Evolutionary conservation across 2,888 invertebrate species (phyloP).

Genomic region (Ernsta delagoae): DNA sequence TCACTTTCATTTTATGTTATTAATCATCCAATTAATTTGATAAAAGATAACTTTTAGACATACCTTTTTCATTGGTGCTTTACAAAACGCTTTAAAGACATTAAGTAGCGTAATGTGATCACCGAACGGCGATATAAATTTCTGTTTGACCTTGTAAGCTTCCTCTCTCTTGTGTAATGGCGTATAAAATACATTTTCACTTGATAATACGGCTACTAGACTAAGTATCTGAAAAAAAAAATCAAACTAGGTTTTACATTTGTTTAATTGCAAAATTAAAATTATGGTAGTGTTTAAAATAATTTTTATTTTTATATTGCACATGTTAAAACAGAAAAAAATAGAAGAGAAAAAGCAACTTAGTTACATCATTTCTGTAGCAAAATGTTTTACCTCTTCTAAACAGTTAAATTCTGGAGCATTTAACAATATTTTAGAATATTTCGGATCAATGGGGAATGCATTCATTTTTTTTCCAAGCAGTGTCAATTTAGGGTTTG

Average conservation of each 20-base stretch:
- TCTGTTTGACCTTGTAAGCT: constrained; percentile 89
- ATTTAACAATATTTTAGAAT: constrained; percentile 91
- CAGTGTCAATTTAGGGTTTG: constrained; percentile 88
- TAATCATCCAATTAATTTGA: too few relatives aligned
- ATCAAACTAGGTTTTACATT: too few relatives aligned
- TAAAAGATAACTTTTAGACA: constrained; percentile 25
- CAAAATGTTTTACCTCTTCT: constrained; percentile 84
- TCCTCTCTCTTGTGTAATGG: constrained; percentile 91
- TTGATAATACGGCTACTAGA: constrained; percentile 94
- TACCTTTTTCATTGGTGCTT: constrained; percentile 88
- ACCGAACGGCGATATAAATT: constrained; percentile 94
- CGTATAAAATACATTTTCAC: constrained; percentile 93
- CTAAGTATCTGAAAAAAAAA: constrained; percentile 86
- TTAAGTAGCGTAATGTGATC: constrained; percentile 97
- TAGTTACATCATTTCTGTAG: too few relatives aligned
- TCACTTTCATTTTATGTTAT: too few relatives aligned
- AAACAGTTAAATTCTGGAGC: constrained; percentile 91
- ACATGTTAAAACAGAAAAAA: background rate
- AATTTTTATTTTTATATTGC: too few relatives aligned
- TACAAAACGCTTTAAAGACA: constrained; percentile 92
- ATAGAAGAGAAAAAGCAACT: too few relatives aligned
- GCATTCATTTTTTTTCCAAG: constrained; percentile 94
- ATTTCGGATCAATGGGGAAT: constrained; percentile 96
- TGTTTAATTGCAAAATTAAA: too few relatives aligned
- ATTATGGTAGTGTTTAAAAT: too few relatives aligned